Conservation (phyloP, 2,113 vertebrate species). For the Labeo catla region DNA sequence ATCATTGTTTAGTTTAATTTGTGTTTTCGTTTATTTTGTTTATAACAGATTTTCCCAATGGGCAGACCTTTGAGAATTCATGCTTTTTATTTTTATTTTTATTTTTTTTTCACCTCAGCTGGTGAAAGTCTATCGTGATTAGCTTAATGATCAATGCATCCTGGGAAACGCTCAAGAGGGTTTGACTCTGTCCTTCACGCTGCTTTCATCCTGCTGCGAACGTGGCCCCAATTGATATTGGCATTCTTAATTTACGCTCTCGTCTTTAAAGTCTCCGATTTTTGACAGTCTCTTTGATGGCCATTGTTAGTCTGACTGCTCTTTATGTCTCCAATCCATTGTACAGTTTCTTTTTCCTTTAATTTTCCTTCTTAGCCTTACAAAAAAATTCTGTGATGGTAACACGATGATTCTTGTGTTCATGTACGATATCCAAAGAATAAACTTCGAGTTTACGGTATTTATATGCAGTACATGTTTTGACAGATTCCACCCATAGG, state of each 20-base stretch:
- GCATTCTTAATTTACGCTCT: slow-evolving; percentile 5
- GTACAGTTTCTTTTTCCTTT: neutral
- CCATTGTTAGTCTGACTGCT: neutral
- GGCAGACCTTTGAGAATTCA: neutral
- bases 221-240: slow-evolving; percentile 21
- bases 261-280: neutral
- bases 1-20: neutral
- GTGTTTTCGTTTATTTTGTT: neutral
- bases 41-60: neutral
- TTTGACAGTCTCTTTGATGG: neutral
- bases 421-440: too few relatives aligned
- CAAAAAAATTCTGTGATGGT: neutral
- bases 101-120: slow-evolving; percentile 57
- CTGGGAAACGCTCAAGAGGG: slow-evolving; percentile 48
- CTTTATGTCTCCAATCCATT: neutral
- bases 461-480: too few relatives aligned
- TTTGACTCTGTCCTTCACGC: slow-evolving; percentile 36
- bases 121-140: slow-evolving; percentile 63
- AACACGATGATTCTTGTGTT: neutral
- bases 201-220: slow-evolving; percentile 20
- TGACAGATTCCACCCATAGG: too few relatives aligned
- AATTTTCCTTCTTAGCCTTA: neutral
- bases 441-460: too few relatives aligned
- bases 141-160: slow-evolving; percentile 58
- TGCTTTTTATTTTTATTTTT: too few relatives aligned